Conservation (phyloP, 2,113 vertebrate genomes). For the Hippocampus comes region DNA sequence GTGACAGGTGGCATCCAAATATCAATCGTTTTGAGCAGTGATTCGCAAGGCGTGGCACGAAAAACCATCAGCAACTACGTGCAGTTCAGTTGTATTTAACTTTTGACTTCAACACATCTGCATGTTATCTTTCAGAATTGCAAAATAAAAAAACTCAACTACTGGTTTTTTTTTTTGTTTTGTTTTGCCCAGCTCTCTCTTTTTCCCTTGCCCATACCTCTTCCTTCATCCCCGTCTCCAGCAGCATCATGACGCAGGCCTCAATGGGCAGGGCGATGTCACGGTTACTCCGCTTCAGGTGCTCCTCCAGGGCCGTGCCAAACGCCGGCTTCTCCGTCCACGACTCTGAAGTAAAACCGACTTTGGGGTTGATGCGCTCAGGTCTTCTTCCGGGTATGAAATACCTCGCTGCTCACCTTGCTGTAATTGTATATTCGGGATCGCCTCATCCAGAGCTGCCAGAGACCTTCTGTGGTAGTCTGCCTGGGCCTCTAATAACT, state of each 20-base stretch:
- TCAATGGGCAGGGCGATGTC: conserved; percentile 92
- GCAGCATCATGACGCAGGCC: conserved; percentile 96
- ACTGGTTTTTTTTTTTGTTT: no score
- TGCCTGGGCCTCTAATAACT: conserved; percentile 97
- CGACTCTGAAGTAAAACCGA: conserved; percentile 73
- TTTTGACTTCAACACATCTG: no score
- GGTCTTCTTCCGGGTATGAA: not conserved
- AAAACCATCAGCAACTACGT: not conserved
- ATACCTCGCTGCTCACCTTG: conserved; percentile 78
- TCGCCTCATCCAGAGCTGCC: conserved; percentile 87
- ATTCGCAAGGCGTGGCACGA: not conserved
- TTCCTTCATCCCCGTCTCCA: conserved; percentile 96
- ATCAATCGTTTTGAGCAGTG: not conserved
- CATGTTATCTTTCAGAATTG: no score
- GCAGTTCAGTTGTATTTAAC: no score
- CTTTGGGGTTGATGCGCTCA: not conserved
- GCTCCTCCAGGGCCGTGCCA: conserved; percentile 88
- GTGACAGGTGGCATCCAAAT: not conserved
- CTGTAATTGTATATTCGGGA: conserved; percentile 88
- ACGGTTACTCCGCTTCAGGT: conserved; percentile 87
- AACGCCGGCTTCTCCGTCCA: conserved; percentile 96
- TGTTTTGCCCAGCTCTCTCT: no score
- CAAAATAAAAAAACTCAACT: no score
- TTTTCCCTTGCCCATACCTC: conserved; percentile 72
- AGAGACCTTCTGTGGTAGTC: conserved; percentile 97